Evolutionary conservation across 2,113 vertebrate genomes (phyloP).

Genomic region (Motacilla tschutschensis): DNA sequence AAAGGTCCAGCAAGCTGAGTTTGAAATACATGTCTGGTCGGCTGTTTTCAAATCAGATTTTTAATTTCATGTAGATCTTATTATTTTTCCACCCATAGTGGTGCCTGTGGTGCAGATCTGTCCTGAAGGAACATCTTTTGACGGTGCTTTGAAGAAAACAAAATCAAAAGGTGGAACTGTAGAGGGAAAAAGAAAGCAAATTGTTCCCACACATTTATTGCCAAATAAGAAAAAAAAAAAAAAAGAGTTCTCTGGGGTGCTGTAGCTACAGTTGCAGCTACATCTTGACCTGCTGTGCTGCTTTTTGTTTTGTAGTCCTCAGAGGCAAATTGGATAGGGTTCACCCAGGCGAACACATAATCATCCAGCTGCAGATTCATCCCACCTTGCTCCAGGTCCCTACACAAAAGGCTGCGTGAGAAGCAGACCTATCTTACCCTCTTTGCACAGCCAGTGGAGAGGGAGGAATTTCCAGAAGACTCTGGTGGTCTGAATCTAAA

Average conservation of each 20-base stretch:
- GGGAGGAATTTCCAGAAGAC: neutral
- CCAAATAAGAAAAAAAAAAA: neutral
- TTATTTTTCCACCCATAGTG: neutral
- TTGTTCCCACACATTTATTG: constrained; percentile 36
- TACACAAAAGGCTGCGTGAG: neutral
- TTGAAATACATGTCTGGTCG: neutral
- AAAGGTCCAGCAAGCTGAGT: neutral
- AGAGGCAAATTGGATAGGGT: constrained; percentile 12
- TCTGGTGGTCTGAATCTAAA: neutral
- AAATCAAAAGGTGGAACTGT: constrained; percentile 12
- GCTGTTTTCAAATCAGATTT: neutral
- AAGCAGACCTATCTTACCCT: neutral
- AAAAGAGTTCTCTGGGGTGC: neutral
- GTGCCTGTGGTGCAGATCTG: neutral
- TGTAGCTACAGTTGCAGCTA: neutral
- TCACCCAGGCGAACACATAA: neutral
- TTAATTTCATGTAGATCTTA: neutral
- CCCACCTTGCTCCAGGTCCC: constrained; percentile 6
- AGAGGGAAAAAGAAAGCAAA: neutral
- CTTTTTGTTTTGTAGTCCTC: constrained; percentile 10
- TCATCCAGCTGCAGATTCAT: constrained; percentile 30
- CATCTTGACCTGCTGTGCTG: neutral
- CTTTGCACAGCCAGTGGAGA: neutral
- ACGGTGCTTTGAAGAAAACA: constrained; percentile 22
- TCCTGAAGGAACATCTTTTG: constrained; percentile 9